These are phyloP conservation scores for Festucalex cinctus DNA, from an alignment of 2,113 vertebrate genomes.

Conservation along the genomic window DNA sequence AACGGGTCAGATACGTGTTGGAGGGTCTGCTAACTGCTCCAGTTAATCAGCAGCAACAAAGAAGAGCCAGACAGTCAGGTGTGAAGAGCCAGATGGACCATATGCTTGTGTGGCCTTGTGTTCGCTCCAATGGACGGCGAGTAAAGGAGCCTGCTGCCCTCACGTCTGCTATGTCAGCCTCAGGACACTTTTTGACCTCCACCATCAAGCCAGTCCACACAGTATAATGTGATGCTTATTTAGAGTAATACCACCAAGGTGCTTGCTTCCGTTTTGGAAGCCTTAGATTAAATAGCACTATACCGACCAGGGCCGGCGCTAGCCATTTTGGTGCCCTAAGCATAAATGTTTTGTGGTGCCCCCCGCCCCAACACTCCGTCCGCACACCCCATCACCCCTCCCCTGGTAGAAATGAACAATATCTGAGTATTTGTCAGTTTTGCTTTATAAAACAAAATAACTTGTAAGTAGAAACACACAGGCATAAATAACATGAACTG, in stretches of 20 bases:
- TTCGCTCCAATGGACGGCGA: slow-evolving; percentile 56
- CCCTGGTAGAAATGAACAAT: too few species aligned
- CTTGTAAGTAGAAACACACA: too few species aligned
- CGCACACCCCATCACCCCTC: too few species aligned
- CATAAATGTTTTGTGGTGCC: too few species aligned
- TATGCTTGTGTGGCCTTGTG: slow-evolving; percentile 59
- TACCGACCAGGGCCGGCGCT: too few species aligned
- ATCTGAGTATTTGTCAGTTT: too few species aligned
- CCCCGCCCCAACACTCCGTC: too few species aligned
- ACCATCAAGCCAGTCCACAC: background rate
- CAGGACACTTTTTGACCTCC: slow-evolving; percentile 7
- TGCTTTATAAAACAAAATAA: too few species aligned
- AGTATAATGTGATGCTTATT: background rate
- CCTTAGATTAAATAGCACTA: background rate
- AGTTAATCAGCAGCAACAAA: slow-evolving; percentile 61
- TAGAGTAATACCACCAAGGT: background rate
- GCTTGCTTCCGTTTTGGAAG: background rate
- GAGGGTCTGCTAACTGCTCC: slow-evolving; percentile 41
- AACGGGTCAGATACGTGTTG: slow-evolving; percentile 42
- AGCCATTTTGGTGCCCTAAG: too few species aligned
- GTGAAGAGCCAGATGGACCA: slow-evolving; percentile 69
- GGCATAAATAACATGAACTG: background rate
- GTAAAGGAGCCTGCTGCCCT: slow-evolving; percentile 65
- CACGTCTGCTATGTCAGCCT: slow-evolving; percentile 63
- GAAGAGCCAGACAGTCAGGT: slow-evolving; percentile 67